A percentile compares a stretch with the other conserved stretches of the same genome.
Conservation (phyloP, 2,888 invertebrate species). For the Agonopterix alstromeriana region DNA sequence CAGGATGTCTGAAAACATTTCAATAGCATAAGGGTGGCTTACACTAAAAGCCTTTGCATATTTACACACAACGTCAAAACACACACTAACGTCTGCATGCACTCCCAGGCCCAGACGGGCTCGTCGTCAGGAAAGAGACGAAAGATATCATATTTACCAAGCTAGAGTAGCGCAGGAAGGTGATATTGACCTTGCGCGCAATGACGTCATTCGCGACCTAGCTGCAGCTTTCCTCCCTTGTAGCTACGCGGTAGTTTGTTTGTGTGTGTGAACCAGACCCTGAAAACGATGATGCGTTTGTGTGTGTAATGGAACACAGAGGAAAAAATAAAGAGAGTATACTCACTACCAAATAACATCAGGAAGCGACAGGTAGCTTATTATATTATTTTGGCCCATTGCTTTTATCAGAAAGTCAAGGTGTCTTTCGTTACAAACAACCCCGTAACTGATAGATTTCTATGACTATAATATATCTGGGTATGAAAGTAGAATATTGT, state of each 20-base stretch:
- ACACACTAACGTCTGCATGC: slow-evolving; percentile 27
- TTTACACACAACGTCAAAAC: slow-evolving; percentile 11
- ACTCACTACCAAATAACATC: too few relatives aligned
- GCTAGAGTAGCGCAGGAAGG: slow-evolving; percentile 34
- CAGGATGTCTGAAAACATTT: neutral
- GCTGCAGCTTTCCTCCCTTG: slow-evolving; percentile 60
- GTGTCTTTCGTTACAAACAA: too few relatives aligned
- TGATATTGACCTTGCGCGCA: slow-evolving; percentile 73
- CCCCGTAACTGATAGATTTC: too few relatives aligned
- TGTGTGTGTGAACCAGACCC: slow-evolving; percentile 70
- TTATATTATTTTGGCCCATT: too few relatives aligned
- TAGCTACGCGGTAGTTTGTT: slow-evolving; percentile 7
- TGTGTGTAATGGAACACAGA: too few relatives aligned
- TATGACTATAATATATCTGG: too few relatives aligned
- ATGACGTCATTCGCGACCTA: slow-evolving; percentile 80
- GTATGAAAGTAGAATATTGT: too few relatives aligned
- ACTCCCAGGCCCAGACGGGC: slow-evolving; percentile 60
- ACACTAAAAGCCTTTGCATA: neutral
- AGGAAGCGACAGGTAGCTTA: too few relatives aligned
- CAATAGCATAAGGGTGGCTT: neutral
- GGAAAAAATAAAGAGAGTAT: too few relatives aligned
- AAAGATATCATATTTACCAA: slow-evolving; percentile 8
- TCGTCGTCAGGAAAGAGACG: slow-evolving; percentile 34
- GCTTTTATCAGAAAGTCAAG: too few relatives aligned
- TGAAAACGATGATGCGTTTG: slow-evolving; percentile 28